A percentile compares a stretch with the other conserved stretches of the same genome.
These are phyloP conservation scores for Cliona cf. orientalis DNA, from an alignment of 37 sponge, comb jelly and placozoan genomes.

Conservation along the genomic window DNA sequence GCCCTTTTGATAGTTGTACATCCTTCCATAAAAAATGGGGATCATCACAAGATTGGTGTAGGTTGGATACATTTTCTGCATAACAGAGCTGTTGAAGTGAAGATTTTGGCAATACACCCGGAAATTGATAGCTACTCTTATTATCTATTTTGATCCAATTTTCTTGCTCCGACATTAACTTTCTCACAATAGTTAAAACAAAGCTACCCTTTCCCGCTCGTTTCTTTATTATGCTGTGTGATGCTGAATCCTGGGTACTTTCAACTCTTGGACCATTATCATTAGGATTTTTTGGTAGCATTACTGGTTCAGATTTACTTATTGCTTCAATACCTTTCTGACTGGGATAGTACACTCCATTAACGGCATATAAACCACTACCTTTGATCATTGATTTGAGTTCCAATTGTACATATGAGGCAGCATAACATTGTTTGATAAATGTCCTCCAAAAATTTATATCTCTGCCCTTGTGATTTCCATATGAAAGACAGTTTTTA, in stretches of 20 bases:
- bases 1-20: conserved; percentile 9
- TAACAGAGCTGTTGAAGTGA: conserved; percentile 5
- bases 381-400: conserved; percentile 9
- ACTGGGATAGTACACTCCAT: conserved; percentile 29
- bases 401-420: background rate
- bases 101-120: conserved; percentile 1
- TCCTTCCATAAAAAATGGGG: conserved; percentile 7
- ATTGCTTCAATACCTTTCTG: background rate
- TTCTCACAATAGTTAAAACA: conserved; percentile 8
- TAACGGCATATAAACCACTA: conserved; percentile 12
- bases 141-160: conserved; percentile 12
- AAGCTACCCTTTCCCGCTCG: conserved; percentile 16
- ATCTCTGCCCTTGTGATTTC: background rate
- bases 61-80: background rate
- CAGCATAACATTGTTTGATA: background rate
- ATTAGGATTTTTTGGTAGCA: background rate
- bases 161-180: conserved; percentile 6
- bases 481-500: conserved; percentile 17
- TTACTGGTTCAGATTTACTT: background rate
- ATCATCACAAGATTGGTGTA: background rate
- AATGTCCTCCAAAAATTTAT: conserved; percentile 12
- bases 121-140: conserved; percentile 22
- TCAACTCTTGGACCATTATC: no score
- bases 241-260: background rate
- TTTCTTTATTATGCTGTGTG: background rate